phyloP scores from a whole-genome alignment of 2,113 vertebrate genomes.

The Pseudopodoces humilis region DNA sequence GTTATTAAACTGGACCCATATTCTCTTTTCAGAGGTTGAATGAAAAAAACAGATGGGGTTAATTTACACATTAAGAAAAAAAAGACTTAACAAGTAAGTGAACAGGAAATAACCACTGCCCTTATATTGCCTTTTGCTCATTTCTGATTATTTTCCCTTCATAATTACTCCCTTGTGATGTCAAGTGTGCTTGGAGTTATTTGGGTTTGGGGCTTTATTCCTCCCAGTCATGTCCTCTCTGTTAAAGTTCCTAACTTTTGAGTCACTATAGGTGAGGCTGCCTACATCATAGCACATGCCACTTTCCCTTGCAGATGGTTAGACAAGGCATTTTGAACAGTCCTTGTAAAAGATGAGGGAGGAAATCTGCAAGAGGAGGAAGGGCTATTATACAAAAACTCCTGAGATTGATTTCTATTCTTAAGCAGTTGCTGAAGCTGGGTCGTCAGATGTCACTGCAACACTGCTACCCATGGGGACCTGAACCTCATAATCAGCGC shows the following conservation, averaged over 20 bases:
- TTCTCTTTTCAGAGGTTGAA: neutral
- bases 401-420: neutral
- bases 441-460: neutral
- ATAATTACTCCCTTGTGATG: neutral
- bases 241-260: slow-evolving; percentile 9
- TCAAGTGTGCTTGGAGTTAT: neutral
- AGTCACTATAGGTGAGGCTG: neutral
- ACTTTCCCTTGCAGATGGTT: neutral
- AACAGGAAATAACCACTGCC: slow-evolving; percentile 47
- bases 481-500: neutral
- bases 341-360: neutral
- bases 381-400: neutral
- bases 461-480: neutral
- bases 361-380: neutral
- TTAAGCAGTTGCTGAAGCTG: neutral
- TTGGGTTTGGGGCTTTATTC: neutral
- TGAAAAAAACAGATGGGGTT: slow-evolving; percentile 40
- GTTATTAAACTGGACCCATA: neutral
- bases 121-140: neutral
- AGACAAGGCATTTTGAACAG: neutral
- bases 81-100: slow-evolving; percentile 11
- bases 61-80: slow-evolving; percentile 24
- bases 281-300: neutral
- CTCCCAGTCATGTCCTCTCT: neutral
- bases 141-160: neutral